Percentiles rank a stretch among this genome's conserved stretches.
phyloP scores from a whole-genome alignment of 1,140 invertebrate species.

The Sweltsa coloradensis region DNA sequence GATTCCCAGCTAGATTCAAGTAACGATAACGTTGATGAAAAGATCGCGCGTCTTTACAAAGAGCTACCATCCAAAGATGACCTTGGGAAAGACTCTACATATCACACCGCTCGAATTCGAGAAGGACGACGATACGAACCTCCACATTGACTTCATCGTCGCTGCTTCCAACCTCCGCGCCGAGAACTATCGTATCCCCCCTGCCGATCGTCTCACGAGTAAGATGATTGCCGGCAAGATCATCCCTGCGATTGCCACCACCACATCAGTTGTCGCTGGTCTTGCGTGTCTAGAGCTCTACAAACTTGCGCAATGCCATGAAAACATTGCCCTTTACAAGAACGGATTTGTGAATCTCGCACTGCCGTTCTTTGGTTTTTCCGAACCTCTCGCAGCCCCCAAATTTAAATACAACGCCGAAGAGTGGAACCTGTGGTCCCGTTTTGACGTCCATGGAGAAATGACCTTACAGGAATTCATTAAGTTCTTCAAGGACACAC shows the following conservation, averaged over 20 bases:
- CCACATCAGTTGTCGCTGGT: conserved; percentile 91
- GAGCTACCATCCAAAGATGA: conserved; percentile 48
- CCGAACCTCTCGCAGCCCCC: conserved; percentile 84
- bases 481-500: conserved; percentile 83
- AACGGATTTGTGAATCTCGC: conserved; percentile 97
- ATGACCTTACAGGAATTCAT: conserved; percentile 89
- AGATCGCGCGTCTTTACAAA: conserved; percentile 53
- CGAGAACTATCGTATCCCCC: conserved; percentile 88
- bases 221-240: conserved; percentile 98
- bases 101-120: conserved; percentile 91
- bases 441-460: conserved; percentile 91
- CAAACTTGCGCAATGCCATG: conserved; percentile 66
- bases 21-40: conserved; percentile 59
- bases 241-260: conserved; percentile 98
- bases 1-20: conserved; percentile 77
- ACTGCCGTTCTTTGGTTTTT: conserved; percentile 93
- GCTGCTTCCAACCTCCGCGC: conserved; percentile 93
- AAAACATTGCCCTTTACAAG: conserved; percentile 67
- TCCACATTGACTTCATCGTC: conserved; percentile 99
- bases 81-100: conserved; percentile 45
- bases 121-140: conserved; percentile 95
- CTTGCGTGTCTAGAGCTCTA: conserved; percentile 89
- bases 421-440: conserved; percentile 97
- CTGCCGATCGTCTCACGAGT: conserved; percentile 91
- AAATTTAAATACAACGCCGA: conserved; percentile 88